A percentile compares a stretch with the other conserved stretches of the same genome.
Conservation (phyloP, 1,140 invertebrate species). For the Caerostris extrusa region DNA sequence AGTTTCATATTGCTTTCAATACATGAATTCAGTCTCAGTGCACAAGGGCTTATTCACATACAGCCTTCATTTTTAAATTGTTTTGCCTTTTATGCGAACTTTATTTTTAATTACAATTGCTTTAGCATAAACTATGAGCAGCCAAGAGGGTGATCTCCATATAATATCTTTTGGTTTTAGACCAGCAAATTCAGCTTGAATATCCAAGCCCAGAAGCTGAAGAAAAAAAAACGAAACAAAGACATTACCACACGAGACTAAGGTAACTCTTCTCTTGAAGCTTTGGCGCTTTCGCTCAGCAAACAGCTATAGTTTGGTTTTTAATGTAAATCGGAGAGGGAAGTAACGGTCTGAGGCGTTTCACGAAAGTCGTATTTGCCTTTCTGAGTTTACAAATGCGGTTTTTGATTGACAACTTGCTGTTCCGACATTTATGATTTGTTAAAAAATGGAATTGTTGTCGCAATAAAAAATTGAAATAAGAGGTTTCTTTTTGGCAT, state of each 20-base stretch:
- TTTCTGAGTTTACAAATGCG: background rate
- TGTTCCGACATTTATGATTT: constrained; percentile 31
- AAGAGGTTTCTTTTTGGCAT: background rate
- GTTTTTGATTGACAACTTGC: constrained; percentile 41
- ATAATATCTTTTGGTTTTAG: too few relatives aligned
- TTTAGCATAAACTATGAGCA: too few relatives aligned
- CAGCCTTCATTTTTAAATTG: too few relatives aligned
- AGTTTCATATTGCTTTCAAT: too few relatives aligned
- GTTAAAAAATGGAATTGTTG: background rate
- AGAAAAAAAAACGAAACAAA: background rate
- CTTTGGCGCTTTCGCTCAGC: constrained; percentile 26
- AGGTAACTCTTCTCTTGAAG: constrained; percentile 40
- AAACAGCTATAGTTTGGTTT: constrained; percentile 53
- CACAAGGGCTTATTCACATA: too few relatives aligned
- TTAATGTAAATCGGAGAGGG: constrained; percentile 10
- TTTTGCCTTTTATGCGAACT: too few relatives aligned
- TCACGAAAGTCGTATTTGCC: constrained; percentile 23
- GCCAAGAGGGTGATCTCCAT: too few relatives aligned
- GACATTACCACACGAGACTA: background rate
- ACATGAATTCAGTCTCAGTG: too few relatives aligned
- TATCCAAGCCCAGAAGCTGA: background rate
- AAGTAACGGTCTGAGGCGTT: background rate
- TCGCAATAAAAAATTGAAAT: background rate
- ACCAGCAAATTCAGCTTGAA: too few relatives aligned
- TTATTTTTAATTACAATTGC: too few relatives aligned